These are phyloP conservation scores for Dicrostonyx torquatus DNA, from an alignment of 2,797 vertebrate genomes.

Conservation along the genomic window DNA sequence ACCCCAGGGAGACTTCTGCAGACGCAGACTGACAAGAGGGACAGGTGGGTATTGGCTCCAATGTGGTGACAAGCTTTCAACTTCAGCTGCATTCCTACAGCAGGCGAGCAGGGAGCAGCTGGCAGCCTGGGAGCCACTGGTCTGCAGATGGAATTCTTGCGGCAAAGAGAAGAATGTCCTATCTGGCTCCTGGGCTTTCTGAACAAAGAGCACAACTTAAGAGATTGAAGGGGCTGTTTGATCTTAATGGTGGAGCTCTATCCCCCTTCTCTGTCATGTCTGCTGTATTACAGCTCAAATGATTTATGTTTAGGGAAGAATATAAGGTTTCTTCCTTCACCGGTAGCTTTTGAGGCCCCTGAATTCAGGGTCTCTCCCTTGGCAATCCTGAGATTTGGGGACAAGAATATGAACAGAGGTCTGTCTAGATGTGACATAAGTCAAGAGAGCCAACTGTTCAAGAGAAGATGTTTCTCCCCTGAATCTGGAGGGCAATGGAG, in stretches of 20 bases:
- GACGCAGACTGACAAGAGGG: slow-evolving; percentile 87
- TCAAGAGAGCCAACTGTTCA: background rate
- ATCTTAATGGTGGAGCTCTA: slow-evolving; percentile 61
- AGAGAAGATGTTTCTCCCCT: background rate
- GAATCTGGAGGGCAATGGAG: background rate
- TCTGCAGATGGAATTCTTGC: slow-evolving; percentile 82
- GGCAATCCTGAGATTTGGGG: background rate
- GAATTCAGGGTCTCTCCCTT: background rate
- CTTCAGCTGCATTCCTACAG: slow-evolving; percentile 86
- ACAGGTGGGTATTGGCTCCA: slow-evolving; percentile 87
- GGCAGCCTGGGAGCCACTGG: slow-evolving; percentile 79
- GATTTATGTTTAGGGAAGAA: slow-evolving; percentile 2
- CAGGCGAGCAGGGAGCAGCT: slow-evolving; percentile 85
- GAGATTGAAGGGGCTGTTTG: slow-evolving; percentile 59
- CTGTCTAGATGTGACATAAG: background rate
- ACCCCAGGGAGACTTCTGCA: slow-evolving; percentile 81
- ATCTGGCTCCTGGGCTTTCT: background rate
- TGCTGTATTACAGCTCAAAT: slow-evolving; percentile 3
- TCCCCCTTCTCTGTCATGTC: background rate
- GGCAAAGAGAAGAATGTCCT: slow-evolving; percentile 83
- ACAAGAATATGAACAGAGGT: background rate
- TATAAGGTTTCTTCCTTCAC: slow-evolving; percentile 1
- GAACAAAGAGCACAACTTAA: slow-evolving; percentile 59
- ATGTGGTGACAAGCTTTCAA: slow-evolving; percentile 86
- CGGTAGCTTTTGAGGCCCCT: background rate